Evolutionary conservation across 1,140 invertebrate genomes (phyloP).

Genomic region (Theocolax elegans): DNA sequence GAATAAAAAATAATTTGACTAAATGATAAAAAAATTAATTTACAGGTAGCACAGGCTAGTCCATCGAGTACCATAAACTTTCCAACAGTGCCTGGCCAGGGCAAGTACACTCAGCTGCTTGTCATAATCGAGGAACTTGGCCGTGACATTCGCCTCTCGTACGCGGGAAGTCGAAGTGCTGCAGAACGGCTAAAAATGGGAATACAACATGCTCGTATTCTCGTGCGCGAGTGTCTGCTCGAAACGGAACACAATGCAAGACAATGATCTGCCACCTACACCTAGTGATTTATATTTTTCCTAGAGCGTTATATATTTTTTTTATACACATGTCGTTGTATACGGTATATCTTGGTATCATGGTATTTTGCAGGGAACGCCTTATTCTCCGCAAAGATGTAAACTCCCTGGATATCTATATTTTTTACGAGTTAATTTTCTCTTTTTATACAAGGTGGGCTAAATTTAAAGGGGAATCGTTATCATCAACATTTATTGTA

Average conservation of each 20-base stretch:
- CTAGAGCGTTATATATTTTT: constrained; percentile 56
- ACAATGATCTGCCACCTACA: constrained; percentile 64
- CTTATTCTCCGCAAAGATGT: constrained; percentile 40
- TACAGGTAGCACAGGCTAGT: constrained; percentile 61
- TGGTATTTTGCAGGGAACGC: constrained; percentile 38
- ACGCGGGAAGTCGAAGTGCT: constrained; percentile 83
- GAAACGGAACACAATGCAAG: constrained; percentile 82
- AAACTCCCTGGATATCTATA: constrained; percentile 42
- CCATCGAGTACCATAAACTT: constrained; percentile 64
- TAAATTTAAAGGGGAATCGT: too few species aligned
- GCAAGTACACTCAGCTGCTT: constrained; percentile 82
- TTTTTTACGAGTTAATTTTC: constrained; percentile 46
- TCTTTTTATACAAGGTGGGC: constrained; percentile 40
- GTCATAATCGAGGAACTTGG: constrained; percentile 87
- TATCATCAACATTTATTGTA: constrained; percentile 19
- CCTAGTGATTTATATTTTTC: constrained; percentile 52
- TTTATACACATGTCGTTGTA: constrained; percentile 43
- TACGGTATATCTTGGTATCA: constrained; percentile 28
- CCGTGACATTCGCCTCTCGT: constrained; percentile 83
- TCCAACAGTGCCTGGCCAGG: constrained; percentile 62
- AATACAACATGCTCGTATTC: constrained; percentile 82
- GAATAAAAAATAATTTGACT: neutral
- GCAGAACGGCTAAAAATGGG: constrained; percentile 82
- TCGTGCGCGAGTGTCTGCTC: constrained; percentile 84
- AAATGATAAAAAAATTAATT: neutral